Conservation (phyloP, 2,797 vertebrate species). For the Chiloscyllium punctatum region DNA sequence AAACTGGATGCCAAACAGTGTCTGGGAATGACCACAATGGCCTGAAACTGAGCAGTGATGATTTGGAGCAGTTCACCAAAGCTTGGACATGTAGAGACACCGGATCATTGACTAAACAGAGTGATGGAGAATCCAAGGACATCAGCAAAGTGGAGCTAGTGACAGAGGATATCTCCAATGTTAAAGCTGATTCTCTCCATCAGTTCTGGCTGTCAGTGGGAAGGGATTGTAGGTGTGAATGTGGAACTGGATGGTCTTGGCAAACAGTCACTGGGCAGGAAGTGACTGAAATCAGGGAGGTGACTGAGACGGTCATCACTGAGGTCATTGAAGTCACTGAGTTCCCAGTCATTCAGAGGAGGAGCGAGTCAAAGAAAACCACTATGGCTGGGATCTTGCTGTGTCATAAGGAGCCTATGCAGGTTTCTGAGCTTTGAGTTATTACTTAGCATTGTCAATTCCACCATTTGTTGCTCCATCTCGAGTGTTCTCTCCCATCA, state of each 20-base stretch:
- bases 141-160: not conserved
- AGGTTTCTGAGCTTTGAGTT: not conserved
- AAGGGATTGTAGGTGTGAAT: not conserved
- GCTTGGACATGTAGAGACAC: not conserved
- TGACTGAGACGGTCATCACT: not conserved
- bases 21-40: not conserved
- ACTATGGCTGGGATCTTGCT: not conserved
- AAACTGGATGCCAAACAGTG: not conserved
- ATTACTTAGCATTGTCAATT: no score
- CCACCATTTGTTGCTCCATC: no score
- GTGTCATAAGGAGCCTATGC: not conserved
- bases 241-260: not conserved
- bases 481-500: no score
- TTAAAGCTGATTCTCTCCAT: not conserved
- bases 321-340: not conserved
- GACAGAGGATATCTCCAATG: not conserved
- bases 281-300: not conserved
- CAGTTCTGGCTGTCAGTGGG: not conserved
- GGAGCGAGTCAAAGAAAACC: not conserved
- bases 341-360: not conserved
- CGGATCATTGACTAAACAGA: not conserved
- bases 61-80: not conserved
- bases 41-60: not conserved
- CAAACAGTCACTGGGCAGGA: not conserved
- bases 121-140: not conserved